Evolutionary conservation across 2,888 invertebrate genomes (phyloP).

Genomic region (Macaria liturata): DNA sequence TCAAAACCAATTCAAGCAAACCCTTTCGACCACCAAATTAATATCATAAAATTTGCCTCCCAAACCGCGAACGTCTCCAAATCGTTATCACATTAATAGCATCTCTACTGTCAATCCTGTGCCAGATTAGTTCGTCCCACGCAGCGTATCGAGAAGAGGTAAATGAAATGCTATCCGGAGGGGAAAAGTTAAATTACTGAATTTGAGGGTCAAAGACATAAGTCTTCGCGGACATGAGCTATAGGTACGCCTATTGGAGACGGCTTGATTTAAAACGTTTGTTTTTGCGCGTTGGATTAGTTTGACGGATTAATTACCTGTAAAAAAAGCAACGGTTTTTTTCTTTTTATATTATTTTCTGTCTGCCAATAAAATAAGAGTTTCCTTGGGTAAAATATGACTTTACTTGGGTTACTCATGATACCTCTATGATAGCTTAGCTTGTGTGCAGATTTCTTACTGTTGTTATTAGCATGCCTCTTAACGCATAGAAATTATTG

Average conservation of each 20-base stretch:
- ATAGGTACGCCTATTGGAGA: constrained; percentile 50
- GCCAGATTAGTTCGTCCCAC: constrained; percentile 82
- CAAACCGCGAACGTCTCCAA: constrained; percentile 21
- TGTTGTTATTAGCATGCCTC: no score
- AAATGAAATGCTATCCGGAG: constrained; percentile 83
- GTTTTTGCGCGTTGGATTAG: constrained; percentile 34
- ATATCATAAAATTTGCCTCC: background rate
- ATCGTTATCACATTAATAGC: constrained; percentile 28
- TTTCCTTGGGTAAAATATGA: no score
- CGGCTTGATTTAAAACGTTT: constrained; percentile 66
- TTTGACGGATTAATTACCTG: no score
- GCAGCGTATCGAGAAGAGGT: constrained; percentile 83
- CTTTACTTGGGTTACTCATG: no score
- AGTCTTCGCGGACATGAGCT: constrained; percentile 73
- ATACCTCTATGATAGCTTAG: no score
- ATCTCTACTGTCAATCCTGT: constrained; percentile 57
- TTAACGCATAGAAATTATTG: no score
- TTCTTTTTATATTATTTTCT: no score
- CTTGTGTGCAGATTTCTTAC: no score
- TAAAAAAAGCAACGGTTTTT: no score
- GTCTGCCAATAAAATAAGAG: no score
- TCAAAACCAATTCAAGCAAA: background rate
- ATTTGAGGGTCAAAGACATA: constrained; percentile 83
- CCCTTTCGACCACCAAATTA: constrained; percentile 1
- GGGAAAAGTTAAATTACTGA: constrained; percentile 84